Conservation (phyloP, 2,797 vertebrate species). For the Anguilla pacifica region DNA sequence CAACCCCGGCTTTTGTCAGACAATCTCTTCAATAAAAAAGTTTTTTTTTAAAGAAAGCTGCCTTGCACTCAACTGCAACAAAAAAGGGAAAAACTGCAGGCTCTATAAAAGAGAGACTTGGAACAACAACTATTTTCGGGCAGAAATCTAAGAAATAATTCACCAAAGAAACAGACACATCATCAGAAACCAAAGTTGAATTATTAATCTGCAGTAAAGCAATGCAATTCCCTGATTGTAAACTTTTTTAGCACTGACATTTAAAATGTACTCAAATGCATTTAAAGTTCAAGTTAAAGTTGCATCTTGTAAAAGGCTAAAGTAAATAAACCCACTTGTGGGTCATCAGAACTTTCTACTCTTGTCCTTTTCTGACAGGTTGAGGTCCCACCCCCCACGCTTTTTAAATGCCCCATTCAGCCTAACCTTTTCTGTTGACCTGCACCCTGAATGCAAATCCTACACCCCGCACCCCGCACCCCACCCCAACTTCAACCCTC, state of each 20-base stretch:
- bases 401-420: neutral
- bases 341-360: neutral
- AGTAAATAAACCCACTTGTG: neutral
- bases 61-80: neutral
- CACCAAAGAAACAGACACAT: neutral
- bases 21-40: neutral
- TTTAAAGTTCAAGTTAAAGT: neutral
- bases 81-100: neutral
- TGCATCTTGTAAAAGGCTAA: neutral
- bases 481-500: neutral
- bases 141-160: neutral
- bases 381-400: neutral
- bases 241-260: neutral
- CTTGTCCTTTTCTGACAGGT: neutral
- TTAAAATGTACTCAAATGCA: neutral
- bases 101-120: neutral
- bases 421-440: neutral
- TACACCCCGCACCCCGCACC: neutral
- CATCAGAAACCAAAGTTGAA: neutral
- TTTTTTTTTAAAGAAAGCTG: neutral
- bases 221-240: neutral
- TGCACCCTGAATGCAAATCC: slow-evolving; percentile 6
- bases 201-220: neutral
- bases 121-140: neutral
- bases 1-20: slow-evolving; percentile 34